phyloP scores from a whole-genome alignment of 2,113 vertebrate genomes.

The Tyrannus savana region DNA sequence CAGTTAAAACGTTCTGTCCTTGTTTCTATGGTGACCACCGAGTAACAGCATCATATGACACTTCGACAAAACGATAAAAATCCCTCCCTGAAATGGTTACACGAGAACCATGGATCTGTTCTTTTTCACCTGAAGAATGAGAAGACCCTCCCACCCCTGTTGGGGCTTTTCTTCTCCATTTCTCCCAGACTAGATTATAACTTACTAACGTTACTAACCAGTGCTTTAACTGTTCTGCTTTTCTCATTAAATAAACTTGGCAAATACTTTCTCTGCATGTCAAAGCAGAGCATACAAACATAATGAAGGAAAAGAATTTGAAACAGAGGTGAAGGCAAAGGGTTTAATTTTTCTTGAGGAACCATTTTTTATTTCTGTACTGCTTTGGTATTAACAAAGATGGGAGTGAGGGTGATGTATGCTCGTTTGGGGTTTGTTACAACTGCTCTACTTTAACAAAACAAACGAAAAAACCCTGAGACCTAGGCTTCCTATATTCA shows the following conservation, averaged over 20 bases:
- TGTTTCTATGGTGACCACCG: background rate
- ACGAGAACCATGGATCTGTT: background rate
- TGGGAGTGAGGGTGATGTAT: fast-evolving
- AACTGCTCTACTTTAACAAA: background rate
- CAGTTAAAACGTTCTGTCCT: background rate
- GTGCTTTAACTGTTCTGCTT: background rate
- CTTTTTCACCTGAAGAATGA: background rate
- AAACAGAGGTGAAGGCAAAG: slow-evolving; percentile 3
- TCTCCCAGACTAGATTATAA: background rate
- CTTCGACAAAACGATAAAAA: slow-evolving; percentile 7
- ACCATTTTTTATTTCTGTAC: background rate
- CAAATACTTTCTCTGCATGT: background rate
- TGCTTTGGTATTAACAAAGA: background rate
- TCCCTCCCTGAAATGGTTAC: background rate
- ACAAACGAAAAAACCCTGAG: background rate
- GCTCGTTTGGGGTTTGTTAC: background rate
- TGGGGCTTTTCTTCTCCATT: background rate
- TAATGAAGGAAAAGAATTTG: slow-evolving; percentile 24
- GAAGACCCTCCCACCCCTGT: background rate
- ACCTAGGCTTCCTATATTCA: background rate
- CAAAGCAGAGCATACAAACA: slow-evolving; percentile 5
- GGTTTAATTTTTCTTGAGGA: background rate
- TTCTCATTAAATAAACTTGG: slow-evolving; percentile 31
- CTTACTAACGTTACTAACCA: background rate
- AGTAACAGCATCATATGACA: background rate